Conservation (phyloP, 2,113 vertebrate species). For the Microtus montanus region DNA sequence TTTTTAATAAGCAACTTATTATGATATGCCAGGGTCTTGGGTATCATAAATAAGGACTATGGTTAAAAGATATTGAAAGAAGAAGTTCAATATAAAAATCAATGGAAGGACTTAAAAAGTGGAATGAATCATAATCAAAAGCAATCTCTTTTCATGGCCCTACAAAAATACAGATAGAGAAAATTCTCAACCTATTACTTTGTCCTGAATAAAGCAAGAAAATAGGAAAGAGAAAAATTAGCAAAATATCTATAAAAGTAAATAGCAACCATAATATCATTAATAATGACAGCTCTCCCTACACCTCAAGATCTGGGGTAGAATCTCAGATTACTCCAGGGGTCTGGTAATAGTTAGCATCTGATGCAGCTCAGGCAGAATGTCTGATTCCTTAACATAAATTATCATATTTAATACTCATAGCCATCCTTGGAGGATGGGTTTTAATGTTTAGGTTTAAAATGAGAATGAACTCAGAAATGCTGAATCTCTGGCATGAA, state of each 20-base stretch:
- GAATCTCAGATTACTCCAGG: not conserved
- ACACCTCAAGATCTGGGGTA: not conserved
- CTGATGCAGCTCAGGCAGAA: not conserved
- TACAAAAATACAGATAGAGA: constrained; percentile 35
- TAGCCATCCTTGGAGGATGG: not conserved
- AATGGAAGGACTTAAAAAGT: constrained; percentile 60
- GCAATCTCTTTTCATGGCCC: constrained; percentile 55
- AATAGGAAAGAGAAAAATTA: constrained; percentile 6
- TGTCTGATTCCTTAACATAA: constrained; percentile 45
- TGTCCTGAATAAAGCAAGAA: not conserved
- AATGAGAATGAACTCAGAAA: constrained; percentile 13
- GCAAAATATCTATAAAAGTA: not conserved
- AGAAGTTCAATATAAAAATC: constrained; percentile 72
- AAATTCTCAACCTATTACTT: not conserved
- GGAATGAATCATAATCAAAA: constrained; percentile 53
- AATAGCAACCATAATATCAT: not conserved
- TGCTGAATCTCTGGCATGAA: not conserved
- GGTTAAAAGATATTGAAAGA: constrained; percentile 58
- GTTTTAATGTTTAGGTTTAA: constrained; percentile 11
- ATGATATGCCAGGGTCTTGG: constrained; percentile 25
- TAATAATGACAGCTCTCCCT: not conserved
- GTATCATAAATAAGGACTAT: constrained; percentile 59
- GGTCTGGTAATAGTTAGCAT: not conserved
- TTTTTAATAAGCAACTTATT: constrained; percentile 76
- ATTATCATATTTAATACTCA: constrained; percentile 48